phyloP scores from a whole-genome alignment of 2,113 vertebrate species.

The Maccullochella peelii region DNA sequence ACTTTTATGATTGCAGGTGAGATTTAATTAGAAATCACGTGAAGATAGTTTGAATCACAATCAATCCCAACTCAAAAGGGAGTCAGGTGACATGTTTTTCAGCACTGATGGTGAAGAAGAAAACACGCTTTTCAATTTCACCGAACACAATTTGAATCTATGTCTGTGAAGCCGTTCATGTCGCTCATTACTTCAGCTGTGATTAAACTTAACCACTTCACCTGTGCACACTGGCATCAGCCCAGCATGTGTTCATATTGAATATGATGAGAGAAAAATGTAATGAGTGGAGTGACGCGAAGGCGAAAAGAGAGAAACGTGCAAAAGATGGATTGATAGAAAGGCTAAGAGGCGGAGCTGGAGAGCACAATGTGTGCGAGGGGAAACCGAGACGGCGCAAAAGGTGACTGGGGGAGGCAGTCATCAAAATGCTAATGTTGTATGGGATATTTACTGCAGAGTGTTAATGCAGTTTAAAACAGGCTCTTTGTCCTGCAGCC shows the following conservation, averaged over 20 bases:
- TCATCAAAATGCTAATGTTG: conserved; percentile 84
- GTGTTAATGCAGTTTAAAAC: conserved; percentile 85
- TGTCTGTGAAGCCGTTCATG: conserved; percentile 36
- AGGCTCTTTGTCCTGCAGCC: conserved; percentile 78
- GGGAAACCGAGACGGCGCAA: conserved; percentile 41
- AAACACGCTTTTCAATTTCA: conserved; percentile 22
- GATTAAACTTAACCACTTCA: conserved; percentile 75
- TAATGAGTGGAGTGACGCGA: not conserved
- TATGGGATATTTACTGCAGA: conserved; percentile 82
- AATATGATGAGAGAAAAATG: conserved; percentile 15
- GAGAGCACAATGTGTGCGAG: conserved; percentile 20
- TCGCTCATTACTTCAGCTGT: conserved; percentile 69
- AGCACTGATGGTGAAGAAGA: conserved; percentile 11
- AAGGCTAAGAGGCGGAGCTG: conserved; percentile 33
- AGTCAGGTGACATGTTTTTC: conserved; percentile 27
- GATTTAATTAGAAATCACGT: conserved; percentile 64
- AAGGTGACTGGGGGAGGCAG: conserved; percentile 66
- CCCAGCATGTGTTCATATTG: conserved; percentile 9
- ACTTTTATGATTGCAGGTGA: conserved; percentile 56
- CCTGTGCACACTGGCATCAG: conserved; percentile 1
- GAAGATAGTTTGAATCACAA: conserved; percentile 61
- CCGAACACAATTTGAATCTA: conserved; percentile 35
- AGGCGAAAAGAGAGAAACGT: conserved; percentile 16
- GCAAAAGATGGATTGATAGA: conserved; percentile 46
- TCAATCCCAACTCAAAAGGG: not conserved